Base-by-base conservation (phyloP, 2,797 vertebrate species). In the Labeo calbasu region DNA sequence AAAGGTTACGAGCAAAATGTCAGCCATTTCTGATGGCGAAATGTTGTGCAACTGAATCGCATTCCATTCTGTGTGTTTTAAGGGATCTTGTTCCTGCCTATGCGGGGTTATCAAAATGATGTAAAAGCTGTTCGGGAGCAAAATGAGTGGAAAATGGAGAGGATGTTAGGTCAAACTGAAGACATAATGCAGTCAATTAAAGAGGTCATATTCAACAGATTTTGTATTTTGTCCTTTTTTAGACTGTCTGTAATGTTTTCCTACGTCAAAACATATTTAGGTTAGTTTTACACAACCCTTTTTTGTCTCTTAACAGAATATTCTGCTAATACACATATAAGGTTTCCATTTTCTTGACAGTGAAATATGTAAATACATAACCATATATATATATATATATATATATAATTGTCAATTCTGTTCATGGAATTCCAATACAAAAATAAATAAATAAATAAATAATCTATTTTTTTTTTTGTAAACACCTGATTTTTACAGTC, bases 1-100 rank as follows among this genome's bases (percentile, higher is more conserved):
- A 51, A 84, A 84, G 82, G 82, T 63, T 83, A 77, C 17, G 23
- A 77, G 51, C 65, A 77, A 83, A 77, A 77, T 61, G 82, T 83
- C 82, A 83, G 82, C 50, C 82, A 59, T 83, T 78, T 78, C 40
- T 71, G 82, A 84, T 77, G 53, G 25, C 3, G 43, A 51, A 78
- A 84, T 78, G 53, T 59, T 78, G 51, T 57, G 82, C 82, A 59
- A 70, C 70, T 70, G 63, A 83, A 70, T 70, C 50, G 28, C 73
- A 55, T 65, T 68, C 15, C 32, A 46, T 77, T 57, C 57, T 1
- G 72, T 51, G 25, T 25, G 32, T 59, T 77, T 83, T 69, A 68
- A 36, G 57, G 46, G 23, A 50, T 23, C 21, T 1, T 84, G 65
- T 78, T 84, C 14, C 25, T 50, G 53, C 46, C 43, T 61, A 11